Evolutionary conservation across 2,113 vertebrate genomes (phyloP), one percentile per base, ranked within the genome.

Genomic region (Gnathonemus longibarbis): DNA sequence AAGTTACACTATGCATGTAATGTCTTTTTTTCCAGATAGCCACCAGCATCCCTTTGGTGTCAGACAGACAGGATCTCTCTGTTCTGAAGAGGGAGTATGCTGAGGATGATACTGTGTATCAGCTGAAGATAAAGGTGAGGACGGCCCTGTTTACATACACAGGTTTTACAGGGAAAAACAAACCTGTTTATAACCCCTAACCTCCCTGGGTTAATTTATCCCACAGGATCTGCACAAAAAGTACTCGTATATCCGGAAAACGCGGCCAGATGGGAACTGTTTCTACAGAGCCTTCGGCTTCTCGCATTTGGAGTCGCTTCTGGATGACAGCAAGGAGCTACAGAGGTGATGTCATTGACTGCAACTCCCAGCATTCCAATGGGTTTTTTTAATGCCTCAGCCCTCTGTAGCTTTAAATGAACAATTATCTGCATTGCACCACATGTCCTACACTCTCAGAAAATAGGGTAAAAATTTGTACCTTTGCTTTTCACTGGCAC

Each of bases 251-350:
- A 98, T 99, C 91, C 96, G 97, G 35, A 97, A 98, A 95, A 98
- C 97, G 19, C 96, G 97, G 48, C 98, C 97, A 0, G 97, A 99
- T 5, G 98, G 97, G 2, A 99, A 99, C 94, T 99, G 97, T 92
- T 99, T 99, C 95, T 99, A 98, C 90, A 96, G 97, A 91, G 97
- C 97, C 0, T 99, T 99, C 1, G 97, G 98, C 52, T 98, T 98
- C 89, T 97, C 98, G 77, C 97, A 98, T 93, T 94, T 99, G 77
- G 98, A 99, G 92, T 97, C 97, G 0, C 95, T 98, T 91, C 94
- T 99, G 90, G 97, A 97, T 0, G 97, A 98, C 94, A 95, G 96
- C 94, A 97, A 97, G 96, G 97, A 99, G 24, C 94, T 98, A 89
- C 96, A 97, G 92, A 96, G 96, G 98, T 98, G 91, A 91, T 42